phyloP scores from a whole-genome alignment of 1,140 invertebrate genomes.

The Drosophila pseudoananassae region DNA sequence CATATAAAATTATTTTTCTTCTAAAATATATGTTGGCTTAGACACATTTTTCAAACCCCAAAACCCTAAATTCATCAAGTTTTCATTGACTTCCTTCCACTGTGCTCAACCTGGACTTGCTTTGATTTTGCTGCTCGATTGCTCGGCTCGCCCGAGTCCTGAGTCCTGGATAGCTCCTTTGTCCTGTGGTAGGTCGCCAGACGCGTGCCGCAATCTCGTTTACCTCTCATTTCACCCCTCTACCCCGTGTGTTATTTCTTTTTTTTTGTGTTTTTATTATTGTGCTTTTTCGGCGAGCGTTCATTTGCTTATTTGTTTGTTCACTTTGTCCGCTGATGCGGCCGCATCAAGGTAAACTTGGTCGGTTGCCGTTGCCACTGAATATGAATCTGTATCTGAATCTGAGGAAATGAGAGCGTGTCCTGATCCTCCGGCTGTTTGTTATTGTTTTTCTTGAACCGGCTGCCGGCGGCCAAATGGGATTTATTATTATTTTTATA shows the following conservation, averaged over 20 bases:
- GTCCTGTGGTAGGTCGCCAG: constrained; percentile 77
- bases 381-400: constrained; percentile 1
- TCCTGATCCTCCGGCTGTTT: constrained; percentile 46
- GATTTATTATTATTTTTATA: constrained; percentile 81
- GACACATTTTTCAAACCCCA: too few species aligned
- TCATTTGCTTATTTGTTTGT: constrained; percentile 83
- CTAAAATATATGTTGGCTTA: too few species aligned
- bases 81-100: constrained; percentile 13
- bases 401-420: constrained; percentile 16
- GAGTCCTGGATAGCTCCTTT: constrained; percentile 45
- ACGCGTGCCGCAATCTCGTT: constrained; percentile 76
- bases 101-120: constrained; percentile 23
- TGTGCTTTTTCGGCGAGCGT: constrained; percentile 76
- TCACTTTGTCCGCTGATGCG: constrained; percentile 66
- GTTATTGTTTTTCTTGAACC: constrained; percentile 72
- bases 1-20: too few species aligned
- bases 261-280: constrained; percentile 47
- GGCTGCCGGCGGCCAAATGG: constrained; percentile 68
- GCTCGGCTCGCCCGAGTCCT: constrained; percentile 46
- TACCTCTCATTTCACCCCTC: constrained; percentile 2
- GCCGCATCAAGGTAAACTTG: constrained; percentile 81
- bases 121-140: constrained; percentile 81
- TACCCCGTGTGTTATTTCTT: not conserved
- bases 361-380: constrained; percentile 11
- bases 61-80: not conserved